phyloP scores from a whole-genome alignment of 2,888 invertebrate genomes.

The Torymus tubicola region DNA sequence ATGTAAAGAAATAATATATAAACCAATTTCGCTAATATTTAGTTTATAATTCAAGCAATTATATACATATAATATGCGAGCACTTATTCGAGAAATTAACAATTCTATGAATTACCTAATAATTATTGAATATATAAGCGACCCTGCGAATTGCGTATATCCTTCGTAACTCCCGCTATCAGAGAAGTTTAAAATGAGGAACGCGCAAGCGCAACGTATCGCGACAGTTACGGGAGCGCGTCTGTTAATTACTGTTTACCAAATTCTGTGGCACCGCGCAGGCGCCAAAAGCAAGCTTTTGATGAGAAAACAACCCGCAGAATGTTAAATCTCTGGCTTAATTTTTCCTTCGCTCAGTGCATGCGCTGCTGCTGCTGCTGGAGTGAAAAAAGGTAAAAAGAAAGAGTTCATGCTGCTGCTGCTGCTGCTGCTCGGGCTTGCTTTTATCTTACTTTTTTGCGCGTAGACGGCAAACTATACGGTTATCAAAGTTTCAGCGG shows the following conservation, averaged over 20 bases:
- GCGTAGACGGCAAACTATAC: conserved; percentile 14
- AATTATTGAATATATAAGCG: too few species aligned
- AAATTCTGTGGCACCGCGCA: conserved; percentile 22
- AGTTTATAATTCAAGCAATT: too few species aligned
- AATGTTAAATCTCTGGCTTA: conserved; percentile 30
- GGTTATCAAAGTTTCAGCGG: conserved; percentile 45
- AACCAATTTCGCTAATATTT: too few species aligned
- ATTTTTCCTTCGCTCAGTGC: conserved; percentile 17
- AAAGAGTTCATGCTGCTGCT: neutral
- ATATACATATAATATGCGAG: too few species aligned
- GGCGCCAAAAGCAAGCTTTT: neutral
- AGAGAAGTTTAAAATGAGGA: too few species aligned
- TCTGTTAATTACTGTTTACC: conserved; percentile 47
- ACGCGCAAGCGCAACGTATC: neutral
- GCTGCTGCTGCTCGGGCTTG: neutral
- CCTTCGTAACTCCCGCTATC: too few species aligned
- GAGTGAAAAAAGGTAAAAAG: neutral
- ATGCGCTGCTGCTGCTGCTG: too few species aligned
- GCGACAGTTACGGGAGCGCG: conserved; percentile 5
- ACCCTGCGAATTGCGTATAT: too few species aligned
- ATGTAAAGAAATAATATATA: too few species aligned
- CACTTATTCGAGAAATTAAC: too few species aligned
- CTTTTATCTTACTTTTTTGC: neutral
- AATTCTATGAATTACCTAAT: too few species aligned
- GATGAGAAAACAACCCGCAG: conserved; percentile 13